Conservation (phyloP, 2,888 invertebrate genomes). For the Mimachlamys varia region DNA sequence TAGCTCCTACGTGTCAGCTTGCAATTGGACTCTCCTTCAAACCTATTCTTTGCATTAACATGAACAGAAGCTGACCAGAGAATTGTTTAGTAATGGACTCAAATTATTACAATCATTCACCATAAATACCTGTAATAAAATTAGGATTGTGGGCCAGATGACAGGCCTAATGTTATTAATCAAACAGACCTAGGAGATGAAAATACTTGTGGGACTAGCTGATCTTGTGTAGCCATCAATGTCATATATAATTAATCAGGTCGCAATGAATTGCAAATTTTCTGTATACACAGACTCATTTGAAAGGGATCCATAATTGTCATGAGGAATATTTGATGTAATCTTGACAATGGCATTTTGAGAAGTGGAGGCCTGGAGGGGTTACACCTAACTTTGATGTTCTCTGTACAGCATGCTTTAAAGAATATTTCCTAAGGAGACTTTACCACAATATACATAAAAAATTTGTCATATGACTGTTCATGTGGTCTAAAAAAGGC, state of each 20-base stretch:
- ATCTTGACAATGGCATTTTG: not conserved
- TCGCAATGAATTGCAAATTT: constrained; percentile 21
- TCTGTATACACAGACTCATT: not conserved
- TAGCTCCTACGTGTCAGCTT: no score
- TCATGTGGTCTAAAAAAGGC: not conserved
- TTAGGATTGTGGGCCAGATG: not conserved
- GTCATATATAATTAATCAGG: constrained; percentile 22
- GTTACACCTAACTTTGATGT: not conserved
- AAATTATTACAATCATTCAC: not conserved
- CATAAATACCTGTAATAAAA: not conserved
- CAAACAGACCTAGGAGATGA: not conserved
- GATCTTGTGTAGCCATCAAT: not conserved
- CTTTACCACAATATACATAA: not conserved
- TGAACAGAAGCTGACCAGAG: no score
- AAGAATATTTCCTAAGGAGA: not conserved
- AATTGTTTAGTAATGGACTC: not conserved
- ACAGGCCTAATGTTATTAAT: not conserved
- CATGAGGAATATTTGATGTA: constrained; percentile 27
- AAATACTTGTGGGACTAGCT: not conserved
- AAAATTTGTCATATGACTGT: not conserved
- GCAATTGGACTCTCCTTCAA: no score
- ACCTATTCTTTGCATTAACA: no score
- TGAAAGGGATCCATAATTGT: constrained; percentile 31
- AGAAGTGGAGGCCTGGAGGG: not conserved
- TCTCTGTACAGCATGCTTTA: not conserved